phyloP scores from a whole-genome alignment of 2,888 invertebrate genomes.

The Nomada fucata region DNA sequence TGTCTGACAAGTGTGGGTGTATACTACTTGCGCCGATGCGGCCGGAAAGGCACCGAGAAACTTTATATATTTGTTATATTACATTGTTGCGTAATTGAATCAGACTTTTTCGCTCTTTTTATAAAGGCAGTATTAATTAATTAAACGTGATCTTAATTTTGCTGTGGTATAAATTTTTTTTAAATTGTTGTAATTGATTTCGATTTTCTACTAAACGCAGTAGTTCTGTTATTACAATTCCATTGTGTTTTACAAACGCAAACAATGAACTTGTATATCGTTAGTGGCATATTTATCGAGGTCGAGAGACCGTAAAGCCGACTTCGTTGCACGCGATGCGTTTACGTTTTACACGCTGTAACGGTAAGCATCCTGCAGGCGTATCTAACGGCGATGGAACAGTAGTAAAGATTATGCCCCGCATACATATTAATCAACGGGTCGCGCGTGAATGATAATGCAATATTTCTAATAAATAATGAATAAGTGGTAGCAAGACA shows the following conservation, averaged over 20 bases:
- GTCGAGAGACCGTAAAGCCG: slow-evolving; percentile 43
- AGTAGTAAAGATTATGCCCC: slow-evolving; percentile 61
- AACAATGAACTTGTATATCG: not conserved
- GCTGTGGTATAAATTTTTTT: too few relatives aligned
- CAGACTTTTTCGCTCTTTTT: too few relatives aligned
- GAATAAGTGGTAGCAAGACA: too few relatives aligned
- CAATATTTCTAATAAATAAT: too few relatives aligned
- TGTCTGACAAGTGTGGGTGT: slow-evolving; percentile 21
- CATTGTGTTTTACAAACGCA: too few relatives aligned
- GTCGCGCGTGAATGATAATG: slow-evolving; percentile 42
- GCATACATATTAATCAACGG: slow-evolving; percentile 70
- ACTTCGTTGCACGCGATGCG: slow-evolving; percentile 49
- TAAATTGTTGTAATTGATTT: too few relatives aligned
- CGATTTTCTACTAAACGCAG: too few relatives aligned
- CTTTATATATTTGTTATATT: not conserved
- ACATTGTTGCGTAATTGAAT: too few relatives aligned
- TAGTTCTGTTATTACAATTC: too few relatives aligned
- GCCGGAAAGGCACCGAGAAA: not conserved
- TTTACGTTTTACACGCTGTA: slow-evolving; percentile 68
- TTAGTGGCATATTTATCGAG: slow-evolving; percentile 20
- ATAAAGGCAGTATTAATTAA: too few relatives aligned
- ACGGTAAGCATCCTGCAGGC: slow-evolving; percentile 67
- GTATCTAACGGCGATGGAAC: slow-evolving; percentile 62
- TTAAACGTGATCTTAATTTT: too few relatives aligned
- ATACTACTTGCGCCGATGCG: slow-evolving; percentile 32